Conservation (phyloP, 2,888 invertebrate genomes). For the Macrophya annulata region DNA sequence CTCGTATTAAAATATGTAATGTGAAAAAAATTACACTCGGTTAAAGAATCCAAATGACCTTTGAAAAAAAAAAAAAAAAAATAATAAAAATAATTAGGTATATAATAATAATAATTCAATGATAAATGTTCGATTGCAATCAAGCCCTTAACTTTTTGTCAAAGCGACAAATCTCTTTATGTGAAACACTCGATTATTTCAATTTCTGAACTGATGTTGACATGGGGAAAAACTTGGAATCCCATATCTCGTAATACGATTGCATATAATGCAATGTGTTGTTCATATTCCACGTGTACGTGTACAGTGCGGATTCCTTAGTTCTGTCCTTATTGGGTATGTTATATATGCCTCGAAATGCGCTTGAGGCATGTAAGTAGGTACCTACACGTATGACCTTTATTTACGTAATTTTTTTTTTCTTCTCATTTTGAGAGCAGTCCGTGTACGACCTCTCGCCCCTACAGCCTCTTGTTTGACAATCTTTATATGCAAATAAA, state of each 20-base stretch:
- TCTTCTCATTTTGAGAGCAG: constrained; percentile 17
- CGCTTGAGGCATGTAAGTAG: not conserved
- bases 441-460: constrained; percentile 23
- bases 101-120: too few relatives aligned
- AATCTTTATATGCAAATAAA: constrained; percentile 32
- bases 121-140: too few relatives aligned
- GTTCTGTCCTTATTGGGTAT: constrained; percentile 5
- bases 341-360: not conserved
- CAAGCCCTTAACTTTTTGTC: too few relatives aligned
- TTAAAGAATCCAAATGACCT: not conserved
- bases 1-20: not conserved
- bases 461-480: not conserved
- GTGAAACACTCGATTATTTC: not conserved
- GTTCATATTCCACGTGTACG: not conserved
- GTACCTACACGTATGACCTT: not conserved
- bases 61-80: too few relatives aligned
- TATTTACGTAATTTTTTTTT: constrained; percentile 4
- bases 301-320: not conserved
- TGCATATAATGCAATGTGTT: not conserved
- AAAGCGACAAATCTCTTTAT: not conserved
- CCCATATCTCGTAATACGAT: too few relatives aligned
- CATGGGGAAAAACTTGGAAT: too few relatives aligned
- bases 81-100: too few relatives aligned
- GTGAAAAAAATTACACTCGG: not conserved
- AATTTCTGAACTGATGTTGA: not conserved